phyloP scores from a whole-genome alignment of 2,888 invertebrate species.

The Trachelus troglodyta region DNA sequence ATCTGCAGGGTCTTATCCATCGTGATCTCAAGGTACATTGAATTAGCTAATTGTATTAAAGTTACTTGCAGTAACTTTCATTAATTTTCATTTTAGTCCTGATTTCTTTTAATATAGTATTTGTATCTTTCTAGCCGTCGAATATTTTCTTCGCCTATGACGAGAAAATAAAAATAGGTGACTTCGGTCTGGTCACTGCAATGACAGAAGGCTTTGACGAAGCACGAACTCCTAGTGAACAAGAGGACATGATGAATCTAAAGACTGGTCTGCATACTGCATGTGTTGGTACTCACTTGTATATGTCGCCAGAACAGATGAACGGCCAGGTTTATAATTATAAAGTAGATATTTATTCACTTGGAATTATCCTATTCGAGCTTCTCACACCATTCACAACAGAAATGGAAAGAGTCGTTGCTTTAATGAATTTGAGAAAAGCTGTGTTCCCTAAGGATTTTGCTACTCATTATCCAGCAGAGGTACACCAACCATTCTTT shows the following conservation, averaged over 20 bases:
- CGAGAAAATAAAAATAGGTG: constrained; percentile 93
- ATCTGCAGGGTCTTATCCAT: constrained; percentile 92
- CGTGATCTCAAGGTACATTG: constrained; percentile 89
- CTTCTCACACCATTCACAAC: constrained; percentile 90
- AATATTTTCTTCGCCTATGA: constrained; percentile 95
- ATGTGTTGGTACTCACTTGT: constrained; percentile 88
- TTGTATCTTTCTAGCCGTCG: constrained; percentile 72
- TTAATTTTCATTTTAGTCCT: constrained; percentile 1
- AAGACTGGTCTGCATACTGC: constrained; percentile 68
- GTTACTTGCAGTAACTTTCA: not conserved
- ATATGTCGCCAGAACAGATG: constrained; percentile 98
- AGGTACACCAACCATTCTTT: constrained; percentile 69
- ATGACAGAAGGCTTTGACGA: constrained; percentile 73
- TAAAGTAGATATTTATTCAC: constrained; percentile 95
- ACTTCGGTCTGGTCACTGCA: constrained; percentile 97
- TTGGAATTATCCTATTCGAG: constrained; percentile 95
- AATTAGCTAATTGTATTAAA: constrained; percentile 38
- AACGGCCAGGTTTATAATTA: constrained; percentile 81
- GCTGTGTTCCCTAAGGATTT: constrained; percentile 80
- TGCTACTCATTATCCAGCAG: constrained; percentile 72
- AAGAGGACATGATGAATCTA: constrained; percentile 49
- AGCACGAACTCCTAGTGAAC: constrained; percentile 44
- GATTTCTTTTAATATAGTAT: constrained; percentile 5
- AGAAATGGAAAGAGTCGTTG: constrained; percentile 86
- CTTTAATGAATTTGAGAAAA: constrained; percentile 75